Evolutionary conservation across 2,797 vertebrate genomes (phyloP), one percentile per base, ranked within the genome.

Genomic region (Peromyscus aztecus): DNA sequence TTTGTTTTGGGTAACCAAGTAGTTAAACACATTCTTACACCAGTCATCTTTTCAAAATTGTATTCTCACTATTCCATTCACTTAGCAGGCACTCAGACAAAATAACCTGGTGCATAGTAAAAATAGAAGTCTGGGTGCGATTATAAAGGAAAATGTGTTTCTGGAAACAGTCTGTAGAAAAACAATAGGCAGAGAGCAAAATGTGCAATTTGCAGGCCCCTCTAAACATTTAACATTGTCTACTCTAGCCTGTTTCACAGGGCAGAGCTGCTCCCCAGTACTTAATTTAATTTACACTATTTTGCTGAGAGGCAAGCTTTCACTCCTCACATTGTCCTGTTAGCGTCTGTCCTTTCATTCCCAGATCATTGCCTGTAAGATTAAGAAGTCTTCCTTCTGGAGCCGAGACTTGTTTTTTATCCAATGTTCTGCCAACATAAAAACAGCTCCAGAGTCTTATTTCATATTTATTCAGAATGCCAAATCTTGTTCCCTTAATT

Each of bases 401-500:
- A 95, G 37, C 12, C 92, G 78, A 91, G 94, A 63, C 65, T 97
- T 97, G 31, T 95, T 97, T 98, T 95, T 94, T 89, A 85, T 43
- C 81, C 80, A 23, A 92, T 93, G 21, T 86, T 97, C 78, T 97
- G 95, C 89, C 96, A 98, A 97, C 80, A 96, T 96, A 94, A 93
- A 98, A 98, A 97, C 59, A 96, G 91, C 89, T 97, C 97, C 95
- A 63, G 89, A 97, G 94, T 94, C 87, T 96, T 98, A 94, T 96
- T 97, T 98, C 97, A 97, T 94, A 98, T 98, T 98, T 98, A 92
- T 93, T 97, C 96, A 98, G 96, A 94, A 92, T 98, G 91, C 97
- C 97, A 98, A 98, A 95, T 97, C 88, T 52, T 85, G 93, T 98
- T 98, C 90, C 94, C 94, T 98, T 98, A 98, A 98, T 98, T 98